phyloP scores from a whole-genome alignment of 2,888 invertebrate genomes.

The Cheilosia urbana region DNA sequence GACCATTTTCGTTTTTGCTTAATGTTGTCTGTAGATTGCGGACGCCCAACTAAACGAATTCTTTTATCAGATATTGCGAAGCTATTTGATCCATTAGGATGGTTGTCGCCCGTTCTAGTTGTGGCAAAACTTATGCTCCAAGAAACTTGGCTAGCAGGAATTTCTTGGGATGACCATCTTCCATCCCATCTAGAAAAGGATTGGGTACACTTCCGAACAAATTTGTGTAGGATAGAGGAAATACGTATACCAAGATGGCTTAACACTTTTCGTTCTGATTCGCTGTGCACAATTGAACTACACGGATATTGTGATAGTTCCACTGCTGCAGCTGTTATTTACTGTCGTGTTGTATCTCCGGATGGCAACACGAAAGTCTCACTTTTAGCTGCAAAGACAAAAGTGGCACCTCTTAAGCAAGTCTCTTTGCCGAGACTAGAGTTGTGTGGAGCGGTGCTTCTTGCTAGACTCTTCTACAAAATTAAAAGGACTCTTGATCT shows the following conservation, averaged over 20 bases:
- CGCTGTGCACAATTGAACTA: not conserved
- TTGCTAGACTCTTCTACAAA: not conserved
- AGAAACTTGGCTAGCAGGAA: constrained; percentile 7
- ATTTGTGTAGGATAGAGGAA: not conserved
- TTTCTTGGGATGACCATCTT: not conserved
- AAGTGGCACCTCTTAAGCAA: constrained; percentile 3
- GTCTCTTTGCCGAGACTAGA: constrained; percentile 4
- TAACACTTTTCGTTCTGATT: not conserved
- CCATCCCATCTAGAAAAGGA: not conserved
- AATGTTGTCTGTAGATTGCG: not conserved
- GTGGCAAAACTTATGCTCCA: not conserved
- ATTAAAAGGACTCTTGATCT: not conserved
- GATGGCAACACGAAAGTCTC: not conserved
- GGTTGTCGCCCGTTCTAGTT: not conserved
- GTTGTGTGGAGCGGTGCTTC: too few relatives aligned
- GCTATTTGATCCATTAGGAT: not conserved
- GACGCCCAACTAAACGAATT: not conserved
- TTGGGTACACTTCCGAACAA: constrained; percentile 1
- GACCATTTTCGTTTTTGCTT: constrained; percentile 15
- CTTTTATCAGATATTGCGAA: not conserved
- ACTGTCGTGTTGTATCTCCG: not conserved
- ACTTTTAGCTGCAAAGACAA: constrained; percentile 6
- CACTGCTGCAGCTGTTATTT: not conserved
- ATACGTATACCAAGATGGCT: not conserved
- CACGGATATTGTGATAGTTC: constrained; percentile 6